phyloP scores from a whole-genome alignment of 2,888 invertebrate species.

The Cheilosia impressa region DNA sequence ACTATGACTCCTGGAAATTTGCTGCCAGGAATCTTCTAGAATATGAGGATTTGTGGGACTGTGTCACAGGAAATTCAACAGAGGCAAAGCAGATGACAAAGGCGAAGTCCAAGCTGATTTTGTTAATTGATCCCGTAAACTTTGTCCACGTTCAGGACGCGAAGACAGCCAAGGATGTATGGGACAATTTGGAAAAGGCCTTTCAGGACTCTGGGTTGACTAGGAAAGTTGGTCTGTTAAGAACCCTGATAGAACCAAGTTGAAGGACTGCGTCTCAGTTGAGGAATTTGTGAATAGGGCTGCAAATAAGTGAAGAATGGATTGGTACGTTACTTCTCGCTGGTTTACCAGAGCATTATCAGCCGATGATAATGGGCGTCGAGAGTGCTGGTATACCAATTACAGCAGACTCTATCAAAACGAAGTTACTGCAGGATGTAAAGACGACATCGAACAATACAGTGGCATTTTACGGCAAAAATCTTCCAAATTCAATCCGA shows the following conservation, averaged over 20 bases:
- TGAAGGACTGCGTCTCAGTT: conserved; percentile 75
- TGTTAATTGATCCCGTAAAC: conserved; percentile 72
- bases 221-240: conserved; percentile 77
- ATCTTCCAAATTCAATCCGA: conserved; percentile 3
- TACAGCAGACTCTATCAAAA: conserved; percentile 77
- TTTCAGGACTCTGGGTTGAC: conserved; percentile 79
- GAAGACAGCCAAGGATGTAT: conserved; percentile 76
- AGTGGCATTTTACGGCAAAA: conserved; percentile 22
- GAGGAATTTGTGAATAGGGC: conserved; percentile 78
- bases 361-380: conserved; percentile 77
- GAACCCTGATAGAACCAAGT: conserved; percentile 70
- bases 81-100: conserved; percentile 28
- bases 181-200: conserved; percentile 76
- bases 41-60: conserved; percentile 40
- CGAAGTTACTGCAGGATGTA: conserved; percentile 76
- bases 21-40: conserved; percentile 22
- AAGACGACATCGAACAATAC: not conserved
- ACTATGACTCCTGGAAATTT: conserved; percentile 11
- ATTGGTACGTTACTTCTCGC: conserved; percentile 78
- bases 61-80: conserved; percentile 11
- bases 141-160: conserved; percentile 77
- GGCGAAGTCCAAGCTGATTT: conserved; percentile 42
- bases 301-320: conserved; percentile 76
- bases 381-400: conserved; percentile 76
- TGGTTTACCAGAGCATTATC: conserved; percentile 77